These are phyloP conservation scores for Crepidodera aurea DNA, from an alignment of 2,888 invertebrate genomes.

Conservation along the genomic window DNA sequence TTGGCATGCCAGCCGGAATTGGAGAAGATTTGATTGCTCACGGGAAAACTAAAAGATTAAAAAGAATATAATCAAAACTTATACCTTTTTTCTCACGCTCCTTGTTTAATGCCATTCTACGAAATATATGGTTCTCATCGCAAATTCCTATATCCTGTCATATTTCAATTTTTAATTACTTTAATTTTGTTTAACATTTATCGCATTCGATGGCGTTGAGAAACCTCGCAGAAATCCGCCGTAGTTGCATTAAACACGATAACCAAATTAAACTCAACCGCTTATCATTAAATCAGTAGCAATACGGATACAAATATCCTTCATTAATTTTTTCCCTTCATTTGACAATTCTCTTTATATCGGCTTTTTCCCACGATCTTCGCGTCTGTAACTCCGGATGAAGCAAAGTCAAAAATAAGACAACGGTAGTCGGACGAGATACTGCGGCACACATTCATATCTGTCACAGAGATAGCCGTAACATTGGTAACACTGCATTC, in stretches of 20 bases:
- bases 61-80: too few relatives aligned
- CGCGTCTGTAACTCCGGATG: slow-evolving; percentile 16
- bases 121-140: too few relatives aligned
- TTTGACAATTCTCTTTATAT: slow-evolving; percentile 17
- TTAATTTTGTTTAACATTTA: neutral
- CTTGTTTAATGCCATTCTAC: too few relatives aligned
- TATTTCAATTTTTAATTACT: neutral
- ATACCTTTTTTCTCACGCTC: too few relatives aligned
- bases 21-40: too few relatives aligned
- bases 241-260: neutral
- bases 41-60: too few relatives aligned
- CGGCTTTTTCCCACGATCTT: slow-evolving; percentile 25
- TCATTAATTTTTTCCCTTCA: slow-evolving; percentile 17
- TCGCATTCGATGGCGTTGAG: neutral
- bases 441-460: slow-evolving; percentile 45
- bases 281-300: slow-evolving; percentile 7
- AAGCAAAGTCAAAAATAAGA: slow-evolving; percentile 30
- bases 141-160: neutral
- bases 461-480: slow-evolving; percentile 46
- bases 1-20: too few relatives aligned
- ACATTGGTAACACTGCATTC: slow-evolving; percentile 42
- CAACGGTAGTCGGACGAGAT: slow-evolving; percentile 42
- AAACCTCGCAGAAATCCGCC: neutral
- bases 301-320: slow-evolving; percentile 16
- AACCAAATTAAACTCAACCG: neutral